Conservation (phyloP, 2,888 invertebrate genomes). For the Tachina lurida region DNA sequence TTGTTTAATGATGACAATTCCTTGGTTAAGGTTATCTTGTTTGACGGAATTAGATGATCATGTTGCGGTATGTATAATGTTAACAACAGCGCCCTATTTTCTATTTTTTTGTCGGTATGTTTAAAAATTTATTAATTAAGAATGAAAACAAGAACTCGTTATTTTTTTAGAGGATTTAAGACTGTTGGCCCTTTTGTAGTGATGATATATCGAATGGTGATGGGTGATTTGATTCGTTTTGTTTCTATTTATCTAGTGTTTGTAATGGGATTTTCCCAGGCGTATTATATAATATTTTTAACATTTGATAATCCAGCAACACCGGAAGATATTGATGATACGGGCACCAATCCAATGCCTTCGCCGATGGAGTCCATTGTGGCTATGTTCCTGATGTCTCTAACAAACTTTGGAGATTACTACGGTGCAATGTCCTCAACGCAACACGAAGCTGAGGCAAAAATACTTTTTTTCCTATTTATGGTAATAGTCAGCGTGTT, state of each 20-base stretch:
- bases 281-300: constrained; percentile 95
- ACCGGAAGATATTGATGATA: constrained; percentile 92
- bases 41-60: constrained; percentile 94
- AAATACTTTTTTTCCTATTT: constrained; percentile 97
- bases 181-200: constrained; percentile 99
- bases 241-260: constrained; percentile 98
- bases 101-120: constrained; percentile 96
- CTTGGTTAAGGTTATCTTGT: constrained; percentile 92
- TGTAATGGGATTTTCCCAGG: constrained; percentile 98
- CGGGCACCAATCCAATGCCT: constrained; percentile 92
- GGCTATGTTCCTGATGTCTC: constrained; percentile 99
- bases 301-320: constrained; percentile 93
- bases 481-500: constrained; percentile 98
- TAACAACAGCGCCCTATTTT: constrained; percentile 98
- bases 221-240: constrained; percentile 97
- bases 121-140: background rate
- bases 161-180: constrained; percentile 92
- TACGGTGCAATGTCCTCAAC: constrained; percentile 95
- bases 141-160: background rate
- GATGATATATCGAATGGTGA: constrained; percentile 99
- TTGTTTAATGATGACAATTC: constrained; percentile 92
- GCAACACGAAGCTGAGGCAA: constrained; percentile 93
- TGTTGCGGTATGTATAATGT: constrained; percentile 95
- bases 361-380: constrained; percentile 97
- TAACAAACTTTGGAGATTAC: constrained; percentile 98